Evolutionary conservation across 2,888 invertebrate genomes (phyloP).

Genomic region (Neoascia interrupta): DNA sequence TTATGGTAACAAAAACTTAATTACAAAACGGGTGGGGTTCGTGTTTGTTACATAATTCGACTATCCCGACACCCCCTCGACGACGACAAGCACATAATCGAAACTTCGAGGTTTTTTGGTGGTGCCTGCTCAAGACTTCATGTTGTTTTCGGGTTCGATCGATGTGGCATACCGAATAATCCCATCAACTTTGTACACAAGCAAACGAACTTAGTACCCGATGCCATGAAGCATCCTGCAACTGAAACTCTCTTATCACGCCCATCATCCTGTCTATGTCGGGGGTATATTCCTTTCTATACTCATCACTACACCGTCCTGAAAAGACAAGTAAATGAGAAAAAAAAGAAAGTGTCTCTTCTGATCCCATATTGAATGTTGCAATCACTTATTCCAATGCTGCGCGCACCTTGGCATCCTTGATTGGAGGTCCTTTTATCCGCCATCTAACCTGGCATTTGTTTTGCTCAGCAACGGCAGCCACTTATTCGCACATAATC

Average conservation of each 20-base stretch:
- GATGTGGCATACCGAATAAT: slow-evolving; percentile 12
- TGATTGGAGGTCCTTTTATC: slow-evolving; percentile 42
- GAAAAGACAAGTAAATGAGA: neutral
- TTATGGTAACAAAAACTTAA: slow-evolving; percentile 26
- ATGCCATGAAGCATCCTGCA: neutral
- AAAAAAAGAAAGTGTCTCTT: slow-evolving; percentile 31
- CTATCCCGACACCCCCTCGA: neutral
- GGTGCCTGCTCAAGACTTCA: neutral
- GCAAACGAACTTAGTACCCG: slow-evolving; percentile 1
- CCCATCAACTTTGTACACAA: slow-evolving; percentile 1
- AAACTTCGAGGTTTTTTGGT: neutral
- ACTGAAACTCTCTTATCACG: neutral
- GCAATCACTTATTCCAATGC: slow-evolving; percentile 44
- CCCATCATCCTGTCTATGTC: slow-evolving; percentile 1
- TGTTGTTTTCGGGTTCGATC: neutral
- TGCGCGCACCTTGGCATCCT: slow-evolving; percentile 29
- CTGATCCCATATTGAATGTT: slow-evolving; percentile 40
- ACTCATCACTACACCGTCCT: slow-evolving; percentile 1
- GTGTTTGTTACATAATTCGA: neutral
- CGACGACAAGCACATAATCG: neutral
- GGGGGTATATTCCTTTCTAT: neutral
- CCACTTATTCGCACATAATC: slow-evolving; percentile 68
- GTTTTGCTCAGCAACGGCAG: slow-evolving; percentile 52
- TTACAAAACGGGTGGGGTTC: slow-evolving; percentile 16
- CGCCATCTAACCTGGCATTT: slow-evolving; percentile 51